phyloP scores from a whole-genome alignment of 2,113 vertebrate species.

The Lucifuga dentata region DNA sequence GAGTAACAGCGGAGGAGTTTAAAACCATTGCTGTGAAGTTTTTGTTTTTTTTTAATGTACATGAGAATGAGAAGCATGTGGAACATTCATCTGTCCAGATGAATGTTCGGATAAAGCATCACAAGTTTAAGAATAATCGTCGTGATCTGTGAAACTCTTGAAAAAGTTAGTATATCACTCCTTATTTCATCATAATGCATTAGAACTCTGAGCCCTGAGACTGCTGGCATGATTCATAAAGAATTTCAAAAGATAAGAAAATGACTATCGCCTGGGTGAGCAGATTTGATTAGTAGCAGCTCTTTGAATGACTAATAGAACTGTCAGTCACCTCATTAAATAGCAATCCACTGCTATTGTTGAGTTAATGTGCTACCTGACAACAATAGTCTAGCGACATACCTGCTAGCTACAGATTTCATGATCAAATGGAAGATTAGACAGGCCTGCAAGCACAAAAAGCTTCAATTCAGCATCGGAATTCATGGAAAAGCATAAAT shows the following conservation, averaged over 20 bases:
- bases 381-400: too few relatives aligned
- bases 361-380: not conserved
- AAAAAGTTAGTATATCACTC: slow-evolving; percentile 12
- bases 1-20: slow-evolving; percentile 46
- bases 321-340: slow-evolving; percentile 2
- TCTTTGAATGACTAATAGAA: not conserved
- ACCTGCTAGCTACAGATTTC: not conserved
- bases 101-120: slow-evolving; percentile 63
- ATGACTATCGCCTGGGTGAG: slow-evolving; percentile 1
- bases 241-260: slow-evolving; percentile 39
- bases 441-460: not conserved
- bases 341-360: not conserved
- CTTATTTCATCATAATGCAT: slow-evolving; percentile 46
- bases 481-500: not conserved
- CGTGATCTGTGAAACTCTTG: slow-evolving; percentile 47
- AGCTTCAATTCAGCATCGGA: too few relatives aligned
- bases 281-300: not conserved
- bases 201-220: slow-evolving; percentile 36
- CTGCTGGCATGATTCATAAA: slow-evolving; percentile 62
- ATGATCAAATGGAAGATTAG: not conserved
- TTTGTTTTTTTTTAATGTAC: not conserved
- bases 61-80: slow-evolving; percentile 11
- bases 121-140: slow-evolving; percentile 56
- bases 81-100: slow-evolving; percentile 37
- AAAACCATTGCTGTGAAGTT: slow-evolving; percentile 8